These are phyloP conservation scores for Percina caprodes DNA, from an alignment of 2,113 vertebrate species.

Conservation along the genomic window DNA sequence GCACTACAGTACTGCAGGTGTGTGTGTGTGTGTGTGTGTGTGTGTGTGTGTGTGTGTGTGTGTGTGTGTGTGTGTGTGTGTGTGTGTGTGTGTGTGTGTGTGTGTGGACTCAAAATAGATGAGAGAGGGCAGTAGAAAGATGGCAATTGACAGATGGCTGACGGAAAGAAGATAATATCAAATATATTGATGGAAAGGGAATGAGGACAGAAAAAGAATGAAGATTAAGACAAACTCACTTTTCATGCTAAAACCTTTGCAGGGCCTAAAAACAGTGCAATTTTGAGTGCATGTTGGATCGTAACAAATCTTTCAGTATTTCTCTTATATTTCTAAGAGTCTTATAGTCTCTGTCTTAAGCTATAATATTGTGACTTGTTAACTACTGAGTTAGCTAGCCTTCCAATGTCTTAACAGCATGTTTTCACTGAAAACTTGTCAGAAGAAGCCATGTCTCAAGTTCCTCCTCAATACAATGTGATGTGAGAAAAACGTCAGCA, in stretches of 20 bases:
- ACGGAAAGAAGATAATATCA: slow-evolving; percentile 45
- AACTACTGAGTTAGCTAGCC: not conserved
- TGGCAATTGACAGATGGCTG: slow-evolving; percentile 52
- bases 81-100: too few relatives aligned
- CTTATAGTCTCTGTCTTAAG: not conserved
- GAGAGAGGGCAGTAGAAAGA: slow-evolving; percentile 25
- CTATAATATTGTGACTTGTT: not conserved
- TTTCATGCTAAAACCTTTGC: slow-evolving; percentile 1
- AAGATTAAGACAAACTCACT: slow-evolving; percentile 13
- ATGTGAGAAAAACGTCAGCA: not conserved
- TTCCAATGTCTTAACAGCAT: not conserved
- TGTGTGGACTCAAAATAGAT: slow-evolving; percentile 18
- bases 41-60: not conserved
- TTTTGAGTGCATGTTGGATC: not conserved
- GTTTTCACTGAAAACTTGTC: not conserved
- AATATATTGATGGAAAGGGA: slow-evolving; percentile 41
- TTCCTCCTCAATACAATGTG: not conserved
- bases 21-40: slow-evolving; percentile 17
- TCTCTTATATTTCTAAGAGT: not conserved
- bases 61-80: not conserved
- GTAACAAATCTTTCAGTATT: slow-evolving; percentile 1
- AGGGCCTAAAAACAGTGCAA: not conserved
- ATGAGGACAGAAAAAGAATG: not conserved
- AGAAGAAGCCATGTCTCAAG: not conserved
- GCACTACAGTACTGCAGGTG: slow-evolving; percentile 11